Base-by-base conservation (phyloP, 2,113 vertebrate genomes). In the Gadus chalcogrammus region DNA sequence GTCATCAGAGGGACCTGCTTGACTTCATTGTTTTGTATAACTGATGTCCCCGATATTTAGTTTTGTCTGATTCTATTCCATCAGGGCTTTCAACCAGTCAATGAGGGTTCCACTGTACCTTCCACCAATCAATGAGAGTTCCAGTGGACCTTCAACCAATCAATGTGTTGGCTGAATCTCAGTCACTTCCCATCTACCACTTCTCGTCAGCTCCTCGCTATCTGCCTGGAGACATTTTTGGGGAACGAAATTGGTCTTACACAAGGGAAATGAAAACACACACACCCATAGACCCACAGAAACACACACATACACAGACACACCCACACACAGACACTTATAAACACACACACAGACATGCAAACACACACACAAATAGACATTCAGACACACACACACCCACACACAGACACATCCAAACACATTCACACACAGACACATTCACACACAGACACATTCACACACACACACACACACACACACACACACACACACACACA, bases 11-110 rank as follows among this genome's bases (percentile, higher is more conserved):
- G 77, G 71, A 79, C 80, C 77, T 42, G 1, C 15, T 63, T 70
- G 71, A 68, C 73, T 85, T 85, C 85, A 83, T 86, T 82, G 76
- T 79, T 71, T 72, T 67, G 79, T 77, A 82, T 76, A 77, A 75
- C 62, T 70, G 79, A 70, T 69, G 73, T 84, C 71, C 70, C 78
- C 27, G 69, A 69, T 80, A 82, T 75, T 69, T 77, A 71, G 72
- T 75, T 72, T 58, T 55, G 55, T 58, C n/a, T 58, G 55, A 58
- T 58, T n/a, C 7, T 70, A n/a, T 67, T 82, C 80, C 68, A 15
- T 69, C 59, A 75, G 72, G 67, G 76, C 74, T 84, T 80, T 31
- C 12, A 3, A 72, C 65, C 76, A 81, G 84, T 89, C 80, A 76
- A 79, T 87, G 66, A 53, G 48, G 74, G 72, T 72, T 82, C 80